These are phyloP conservation scores for Pyrgilauda ruficollis DNA, from an alignment of 2,113 vertebrate genomes.

Conservation along the genomic window DNA sequence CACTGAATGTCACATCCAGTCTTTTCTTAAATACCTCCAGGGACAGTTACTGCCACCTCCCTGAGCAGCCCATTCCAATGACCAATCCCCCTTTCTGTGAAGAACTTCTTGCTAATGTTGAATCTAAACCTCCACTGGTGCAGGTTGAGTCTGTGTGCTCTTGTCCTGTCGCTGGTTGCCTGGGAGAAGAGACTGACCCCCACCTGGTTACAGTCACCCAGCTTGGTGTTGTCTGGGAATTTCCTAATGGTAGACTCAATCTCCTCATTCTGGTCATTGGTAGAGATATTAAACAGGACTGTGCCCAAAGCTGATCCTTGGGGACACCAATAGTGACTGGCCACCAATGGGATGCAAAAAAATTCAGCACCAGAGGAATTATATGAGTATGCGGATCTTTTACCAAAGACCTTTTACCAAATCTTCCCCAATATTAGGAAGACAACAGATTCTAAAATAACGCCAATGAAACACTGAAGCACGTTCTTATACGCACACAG, in stretches of 20 bases:
- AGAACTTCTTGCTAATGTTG: background rate
- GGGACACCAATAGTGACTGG: background rate
- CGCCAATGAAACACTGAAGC: background rate
- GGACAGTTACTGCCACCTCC: background rate
- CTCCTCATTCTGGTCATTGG: background rate
- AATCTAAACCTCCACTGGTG: background rate
- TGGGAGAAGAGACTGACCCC: rapidly evolving
- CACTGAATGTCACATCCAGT: background rate
- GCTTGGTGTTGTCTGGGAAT: rapidly evolving
- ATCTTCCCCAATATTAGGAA: background rate
- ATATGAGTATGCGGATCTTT: background rate
- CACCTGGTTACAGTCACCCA: background rate
- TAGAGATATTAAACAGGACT: background rate
- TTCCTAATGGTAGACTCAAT: background rate
- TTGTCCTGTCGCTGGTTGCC: background rate
- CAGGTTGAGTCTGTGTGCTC: background rate
- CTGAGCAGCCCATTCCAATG: background rate
- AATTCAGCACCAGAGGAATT: background rate
- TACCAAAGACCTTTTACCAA: background rate
- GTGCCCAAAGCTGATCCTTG: background rate
- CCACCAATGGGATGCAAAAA: background rate
- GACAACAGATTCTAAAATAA: background rate
- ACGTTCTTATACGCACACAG: background rate
- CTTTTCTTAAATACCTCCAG: background rate
- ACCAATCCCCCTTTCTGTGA: too few relatives aligned